A percentile compares a stretch with the other conserved stretches of the same genome.
Conservation (phyloP, 2,888 invertebrate genomes). For the Diaphora mendica region DNA sequence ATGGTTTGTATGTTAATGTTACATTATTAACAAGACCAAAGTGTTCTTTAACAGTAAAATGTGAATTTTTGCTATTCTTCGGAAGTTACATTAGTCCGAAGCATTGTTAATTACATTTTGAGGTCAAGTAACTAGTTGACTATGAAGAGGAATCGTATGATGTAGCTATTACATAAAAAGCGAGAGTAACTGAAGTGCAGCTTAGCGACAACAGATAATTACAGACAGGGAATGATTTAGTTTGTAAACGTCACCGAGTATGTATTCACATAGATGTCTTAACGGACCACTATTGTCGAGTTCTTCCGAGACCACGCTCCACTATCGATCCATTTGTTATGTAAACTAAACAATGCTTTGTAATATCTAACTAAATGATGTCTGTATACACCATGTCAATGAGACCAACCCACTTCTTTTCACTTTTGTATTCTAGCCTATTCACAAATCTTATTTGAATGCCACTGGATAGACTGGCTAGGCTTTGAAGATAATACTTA, state of each 20-base stretch:
- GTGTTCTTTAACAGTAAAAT: constrained; percentile 5
- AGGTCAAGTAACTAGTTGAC: constrained; percentile 26
- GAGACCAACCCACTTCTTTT: constrained; percentile 55
- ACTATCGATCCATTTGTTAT: constrained; percentile 74
- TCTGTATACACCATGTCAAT: constrained; percentile 54
- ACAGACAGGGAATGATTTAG: constrained; percentile 48
- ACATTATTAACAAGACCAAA: constrained; percentile 10
- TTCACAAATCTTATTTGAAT: constrained; percentile 42
- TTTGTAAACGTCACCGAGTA: constrained; percentile 34
- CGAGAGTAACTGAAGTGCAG: constrained; percentile 20
- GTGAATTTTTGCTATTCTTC: constrained; percentile 12
- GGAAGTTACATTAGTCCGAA: constrained; percentile 32
- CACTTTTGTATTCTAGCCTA: constrained; percentile 48
- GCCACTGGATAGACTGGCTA: constrained; percentile 36
- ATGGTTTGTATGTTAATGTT: not conserved
- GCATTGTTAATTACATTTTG: constrained; percentile 21
- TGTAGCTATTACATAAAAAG: constrained; percentile 12
- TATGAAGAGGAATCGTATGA: constrained; percentile 17
- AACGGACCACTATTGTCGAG: constrained; percentile 66
- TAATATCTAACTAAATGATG: constrained; percentile 66
- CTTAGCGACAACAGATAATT: constrained; percentile 45
- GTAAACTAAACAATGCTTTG: constrained; percentile 72
- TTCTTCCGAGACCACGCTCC: constrained; percentile 58
- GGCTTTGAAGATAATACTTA: constrained; percentile 32
- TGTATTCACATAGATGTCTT: constrained; percentile 58